Base-by-base conservation (phyloP, 2,113 vertebrate genomes). In the Chaetodon auriga region DNA sequence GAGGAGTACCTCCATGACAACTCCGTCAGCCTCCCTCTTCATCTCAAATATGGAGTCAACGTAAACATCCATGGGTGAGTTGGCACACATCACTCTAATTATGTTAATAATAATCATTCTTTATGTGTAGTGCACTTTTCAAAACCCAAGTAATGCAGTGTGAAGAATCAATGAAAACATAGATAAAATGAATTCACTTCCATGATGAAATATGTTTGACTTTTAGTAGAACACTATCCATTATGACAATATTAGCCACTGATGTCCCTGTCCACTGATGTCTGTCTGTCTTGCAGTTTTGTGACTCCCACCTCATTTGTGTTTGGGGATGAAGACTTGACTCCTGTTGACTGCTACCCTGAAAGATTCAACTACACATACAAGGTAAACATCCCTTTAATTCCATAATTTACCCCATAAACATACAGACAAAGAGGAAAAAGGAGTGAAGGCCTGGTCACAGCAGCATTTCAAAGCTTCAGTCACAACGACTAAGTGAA, bases 351-450 rank as follows among this genome's bases (percentile, higher is more conserved):
- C 72, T 99, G 97, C 85, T 96, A 96, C 92, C 75, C 89, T 13
- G 96, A 99, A 86, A 96, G 71, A 68, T 95, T 99, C 81, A 98
- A 97, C 91, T 96, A 97, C 92, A 97, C 97, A 7, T 99, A 97
- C 91, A 96, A 97, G 58, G 98, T 92, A 68, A 51, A 43, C 1
- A 15, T 60, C 30, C 30, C 2, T 30, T 30, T 30, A 30, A 30
- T 30, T 3, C 30, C 30, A 13, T 46, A 46, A 46, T 46, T 46
- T 46, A 13, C 45, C 11, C 45, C 45, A 46, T 46, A 13, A 46
- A 46, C 11, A 10, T 46, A 46, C 10, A 46, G 45, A 46, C 45
- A 46, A 46, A 46, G 11, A 13, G 45, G 1, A 13, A 46, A 46
- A 46, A 11, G 8, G 12, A 12, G 45, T 46, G 45, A 46, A 46